Evolutionary conservation across 2,888 invertebrate genomes (phyloP).

Genomic region (Coenonympha glycerion): DNA sequence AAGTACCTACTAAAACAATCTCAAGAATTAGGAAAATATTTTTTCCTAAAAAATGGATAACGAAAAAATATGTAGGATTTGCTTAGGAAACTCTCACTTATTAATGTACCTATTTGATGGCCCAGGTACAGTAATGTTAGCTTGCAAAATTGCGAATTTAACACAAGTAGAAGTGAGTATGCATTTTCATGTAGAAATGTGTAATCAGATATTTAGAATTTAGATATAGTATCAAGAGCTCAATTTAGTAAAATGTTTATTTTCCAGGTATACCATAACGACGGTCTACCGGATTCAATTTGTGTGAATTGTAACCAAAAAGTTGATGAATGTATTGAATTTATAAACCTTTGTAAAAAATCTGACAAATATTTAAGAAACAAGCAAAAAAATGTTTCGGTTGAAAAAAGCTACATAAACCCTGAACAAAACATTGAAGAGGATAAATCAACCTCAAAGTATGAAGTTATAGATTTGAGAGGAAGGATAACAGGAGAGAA

Average conservation of each 20-base stretch:
- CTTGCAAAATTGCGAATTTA: slow-evolving; percentile 51
- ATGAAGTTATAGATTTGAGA: not conserved
- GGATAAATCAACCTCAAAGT: not conserved
- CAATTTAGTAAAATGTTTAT: too few species aligned
- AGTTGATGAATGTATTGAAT: slow-evolving; percentile 49
- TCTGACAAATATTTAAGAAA: slow-evolving; percentile 47
- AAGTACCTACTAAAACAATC: too few species aligned
- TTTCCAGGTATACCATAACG: slow-evolving; percentile 55
- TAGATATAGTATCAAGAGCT: too few species aligned
- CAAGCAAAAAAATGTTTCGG: slow-evolving; percentile 19
- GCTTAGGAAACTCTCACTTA: slow-evolving; percentile 38
- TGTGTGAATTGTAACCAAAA: slow-evolving; percentile 49
- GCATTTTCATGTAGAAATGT: not conserved
- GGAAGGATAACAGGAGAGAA: slow-evolving; percentile 16
- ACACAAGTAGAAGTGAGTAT: slow-evolving; percentile 51
- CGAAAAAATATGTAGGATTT: slow-evolving; percentile 52
- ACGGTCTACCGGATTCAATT: slow-evolving; percentile 53
- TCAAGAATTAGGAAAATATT: too few species aligned
- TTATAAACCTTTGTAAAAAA: slow-evolving; percentile 49
- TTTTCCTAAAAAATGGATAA: too few species aligned
- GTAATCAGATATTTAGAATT: too few species aligned
- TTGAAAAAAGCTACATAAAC: not conserved
- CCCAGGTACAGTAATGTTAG: slow-evolving; percentile 37
- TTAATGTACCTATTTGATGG: slow-evolving; percentile 44
- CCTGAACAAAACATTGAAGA: slow-evolving; percentile 33